These are phyloP conservation scores for Orientallactaga sibirica DNA, from an alignment of 2,797 vertebrate species.

Conservation along the genomic window DNA sequence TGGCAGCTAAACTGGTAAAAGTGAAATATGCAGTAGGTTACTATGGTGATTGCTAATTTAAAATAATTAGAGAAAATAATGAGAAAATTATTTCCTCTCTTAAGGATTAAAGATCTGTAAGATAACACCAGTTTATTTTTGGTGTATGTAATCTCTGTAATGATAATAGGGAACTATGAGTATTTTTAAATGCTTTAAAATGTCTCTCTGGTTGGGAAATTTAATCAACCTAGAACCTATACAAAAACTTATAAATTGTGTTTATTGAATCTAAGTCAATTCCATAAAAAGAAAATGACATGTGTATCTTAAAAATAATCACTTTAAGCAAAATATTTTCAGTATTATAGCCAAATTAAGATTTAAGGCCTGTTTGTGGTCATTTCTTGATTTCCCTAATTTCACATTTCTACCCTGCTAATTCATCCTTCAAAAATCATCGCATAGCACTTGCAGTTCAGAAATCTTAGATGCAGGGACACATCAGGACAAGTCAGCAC, in stretches of 20 bases:
- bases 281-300: conserved; percentile 70
- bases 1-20: conserved; percentile 79
- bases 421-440: background rate
- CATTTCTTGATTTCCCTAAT: conserved; percentile 40
- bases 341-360: conserved; percentile 53
- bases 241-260: conserved; percentile 75
- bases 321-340: conserved; percentile 59
- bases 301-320: conserved; percentile 64
- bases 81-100: conserved; percentile 88
- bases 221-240: conserved; percentile 78
- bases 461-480: background rate
- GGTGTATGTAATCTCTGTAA: conserved; percentile 79
- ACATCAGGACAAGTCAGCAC: background rate
- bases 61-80: conserved; percentile 90
- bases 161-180: conserved; percentile 82
- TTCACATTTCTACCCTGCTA: conserved; percentile 33
- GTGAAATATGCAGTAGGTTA: conserved; percentile 85
- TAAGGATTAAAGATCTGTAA: conserved; percentile 87
- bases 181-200: conserved; percentile 83
- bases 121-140: conserved; percentile 87
- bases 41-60: conserved; percentile 87
- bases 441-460: background rate
- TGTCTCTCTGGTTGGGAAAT: conserved; percentile 78
- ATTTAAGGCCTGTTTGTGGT: conserved; percentile 71
- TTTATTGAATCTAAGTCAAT: conserved; percentile 75